Base-by-base conservation (phyloP, 2,113 vertebrate genomes). In the Hucho hucho region DNA sequence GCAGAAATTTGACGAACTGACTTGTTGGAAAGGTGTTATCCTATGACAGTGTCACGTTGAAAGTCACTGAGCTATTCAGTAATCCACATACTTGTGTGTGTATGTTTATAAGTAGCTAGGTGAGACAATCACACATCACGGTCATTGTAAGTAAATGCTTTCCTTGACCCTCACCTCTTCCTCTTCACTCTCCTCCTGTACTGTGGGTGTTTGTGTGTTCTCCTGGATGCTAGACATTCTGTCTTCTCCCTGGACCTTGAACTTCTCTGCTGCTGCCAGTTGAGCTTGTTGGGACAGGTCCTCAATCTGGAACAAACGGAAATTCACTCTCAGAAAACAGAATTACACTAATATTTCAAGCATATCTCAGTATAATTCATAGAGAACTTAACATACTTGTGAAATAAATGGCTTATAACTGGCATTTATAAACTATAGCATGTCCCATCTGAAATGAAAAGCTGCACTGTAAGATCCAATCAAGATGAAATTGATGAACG, bases 161-260 rank as follows among this genome's bases (percentile, higher is more conserved):
- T 43, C 37, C 37, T 43, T 65, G 26, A 65, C 61, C 25, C 25
- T 72, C 14, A 96, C 95, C 95, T 96, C 95, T 56, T 96, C 95
- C 56, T 97, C 95, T 92, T 97, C 95, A 18, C 95, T 97, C 82
- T 97, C 95, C 87, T 96, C 95, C 86, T 96, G 95, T 89, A 96
- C 95, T 0, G 95, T 95, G 69, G 95, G 95, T 72, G 95, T 96
- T 87, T 96, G 95, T 80, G 95, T 96, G 85, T 95, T 95, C 89
- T 96, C 95, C 12, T 96, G 95, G 88, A 96, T 95, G 82, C 95
- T 96, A 83, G 95, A 95, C 53, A 95, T 94, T 53, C 49, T 14
- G 0, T 94, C 90, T 80, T 97, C 95, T 88, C 95, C 95, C 75
- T 96, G 95, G 81, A 96, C 95, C 88, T 96, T 96, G 89, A 97